phyloP scores from a whole-genome alignment of 2,888 invertebrate genomes.

The Lithosia quadra region DNA sequence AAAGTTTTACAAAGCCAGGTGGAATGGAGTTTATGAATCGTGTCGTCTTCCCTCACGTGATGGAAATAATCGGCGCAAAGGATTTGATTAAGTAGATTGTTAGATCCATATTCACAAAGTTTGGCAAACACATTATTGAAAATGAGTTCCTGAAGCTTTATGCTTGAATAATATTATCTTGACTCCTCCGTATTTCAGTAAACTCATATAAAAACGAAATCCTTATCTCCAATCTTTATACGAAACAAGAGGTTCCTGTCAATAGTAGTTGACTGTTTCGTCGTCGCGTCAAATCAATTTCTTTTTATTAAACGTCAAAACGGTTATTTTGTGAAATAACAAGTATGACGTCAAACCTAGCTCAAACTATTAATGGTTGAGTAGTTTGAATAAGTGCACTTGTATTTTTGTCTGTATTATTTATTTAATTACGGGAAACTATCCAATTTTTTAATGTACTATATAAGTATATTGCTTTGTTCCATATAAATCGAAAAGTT shows the following conservation, averaged over 20 bases:
- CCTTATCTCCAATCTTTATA: not conserved
- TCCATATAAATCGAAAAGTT: not conserved
- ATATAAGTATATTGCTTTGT: not conserved
- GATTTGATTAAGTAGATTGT: conserved; percentile 1
- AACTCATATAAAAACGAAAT: not conserved
- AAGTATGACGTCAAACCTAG: not conserved
- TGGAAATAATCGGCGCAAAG: not conserved
- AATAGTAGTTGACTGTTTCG: not conserved
- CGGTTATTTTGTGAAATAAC: not conserved
- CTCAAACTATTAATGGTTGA: not conserved
- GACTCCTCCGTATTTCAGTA: not conserved
- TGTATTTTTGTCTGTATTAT: too few relatives aligned
- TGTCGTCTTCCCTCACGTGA: not conserved
- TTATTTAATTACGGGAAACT: not conserved
- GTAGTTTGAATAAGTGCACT: not conserved
- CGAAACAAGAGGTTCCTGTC: not conserved
- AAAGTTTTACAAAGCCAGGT: conserved; percentile 34
- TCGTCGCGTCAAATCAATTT: not conserved
- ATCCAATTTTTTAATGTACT: not conserved
- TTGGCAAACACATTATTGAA: not conserved
- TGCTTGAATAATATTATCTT: not conserved
- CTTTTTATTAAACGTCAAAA: not conserved
- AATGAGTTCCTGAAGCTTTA: conserved; percentile 4
- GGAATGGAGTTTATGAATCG: conserved; percentile 23
- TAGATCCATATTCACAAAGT: conserved; percentile 5